Evolutionary conservation across 2,888 invertebrate genomes (phyloP), one percentile per base, ranked within the genome.

Genomic region (Caenorhabditis becei): DNA sequence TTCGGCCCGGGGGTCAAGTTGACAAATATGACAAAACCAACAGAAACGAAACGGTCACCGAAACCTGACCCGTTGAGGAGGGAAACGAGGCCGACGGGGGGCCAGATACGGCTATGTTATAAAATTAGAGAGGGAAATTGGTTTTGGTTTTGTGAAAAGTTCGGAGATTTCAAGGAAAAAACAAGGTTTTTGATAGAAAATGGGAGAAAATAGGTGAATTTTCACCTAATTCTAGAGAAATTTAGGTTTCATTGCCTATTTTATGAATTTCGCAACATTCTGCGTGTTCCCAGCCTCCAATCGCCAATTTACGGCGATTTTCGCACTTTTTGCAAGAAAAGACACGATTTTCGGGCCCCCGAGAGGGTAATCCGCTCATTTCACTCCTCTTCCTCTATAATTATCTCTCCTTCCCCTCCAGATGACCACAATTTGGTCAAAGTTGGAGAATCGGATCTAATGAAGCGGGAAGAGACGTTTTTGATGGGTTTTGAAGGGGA

Each of bases 21-120:
- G 72, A 72, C 63, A 72, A 72, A 72, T 72, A 72, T 72, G 72
- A 72, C 72, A 63, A 72, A 72, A 72, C 72, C 63, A 63, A 72
- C 63, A 63, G 47, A 72, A 41, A 71, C 56, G 47, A 72, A 41
- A 71, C 56, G 72, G 72, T 72, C 72, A 72, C 53, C 37, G 59
- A 59, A 59, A 59, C 41, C 41, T 59, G 59, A 59, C 59, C 59
- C 41, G n/a, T 41, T 14, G 14, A 10, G 2, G 32, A 32, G 41
- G 41, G 16, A 41, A 41, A 5, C 41, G 41, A 63, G 8, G 44
- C 28, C 5, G 26, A 14, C 44, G 28, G 24, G 24, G 24, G 10
- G 35, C 7, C 35, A 10, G 35, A n/a, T n/a, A n/a, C 35, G 35
- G 28, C 28, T 8, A 35, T 35, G 35, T 35, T 35, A 35, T 35